Evolutionary conservation across 2,113 vertebrate genomes (phyloP), one percentile per base, ranked within the genome.

Genomic region (Elachura formosa): DNA sequence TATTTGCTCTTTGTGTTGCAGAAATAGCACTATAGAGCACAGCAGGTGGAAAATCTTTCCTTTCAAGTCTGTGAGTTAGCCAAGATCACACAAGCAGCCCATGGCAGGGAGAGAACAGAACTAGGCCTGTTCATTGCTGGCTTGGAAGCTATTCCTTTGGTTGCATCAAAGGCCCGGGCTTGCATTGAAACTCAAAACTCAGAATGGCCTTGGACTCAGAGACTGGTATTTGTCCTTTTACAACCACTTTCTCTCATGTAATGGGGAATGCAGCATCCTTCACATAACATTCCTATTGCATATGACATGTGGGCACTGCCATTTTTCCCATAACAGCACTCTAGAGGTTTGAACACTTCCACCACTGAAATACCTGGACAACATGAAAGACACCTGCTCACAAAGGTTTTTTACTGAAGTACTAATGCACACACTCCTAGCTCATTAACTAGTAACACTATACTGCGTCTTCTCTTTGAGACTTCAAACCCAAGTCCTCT

Each of bases 11-110:
- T 77, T 84, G 33, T 71, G 55, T 71, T 88, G 61, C 79, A 92
- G 88, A 93, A 90, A 90, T 25, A 55, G 61, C 83, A 86, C 48
- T 71, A n/a, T 9, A 85, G 61, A 81, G 55, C 29, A 63, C 58
- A 90, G 75, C 63, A 58, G 85, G 84, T 71, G 46, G 51, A 71
- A 93, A 91, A 87, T 73, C 89, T 91, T 95, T 67, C 69, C 75
- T 92, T 96, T 89, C 58, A 94, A 87, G 54, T 58, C 62, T 76
- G 38, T 48, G 84, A 89, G 74, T 85, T 94, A 93, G 58, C 62
- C 74, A 64, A 82, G 87, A 94, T 87, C 58, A 91, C 81, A 95
- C 31, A 89, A 93, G 87, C 49, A 89, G 87, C 58, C 58, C 45
- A 31, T 56, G 38, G 58, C 41, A 94, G 74, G 79, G 48, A 66